These are phyloP conservation scores for Schizothorax lantsangensis DNA, from an alignment of 2,797 vertebrate genomes.

Conservation along the genomic window DNA sequence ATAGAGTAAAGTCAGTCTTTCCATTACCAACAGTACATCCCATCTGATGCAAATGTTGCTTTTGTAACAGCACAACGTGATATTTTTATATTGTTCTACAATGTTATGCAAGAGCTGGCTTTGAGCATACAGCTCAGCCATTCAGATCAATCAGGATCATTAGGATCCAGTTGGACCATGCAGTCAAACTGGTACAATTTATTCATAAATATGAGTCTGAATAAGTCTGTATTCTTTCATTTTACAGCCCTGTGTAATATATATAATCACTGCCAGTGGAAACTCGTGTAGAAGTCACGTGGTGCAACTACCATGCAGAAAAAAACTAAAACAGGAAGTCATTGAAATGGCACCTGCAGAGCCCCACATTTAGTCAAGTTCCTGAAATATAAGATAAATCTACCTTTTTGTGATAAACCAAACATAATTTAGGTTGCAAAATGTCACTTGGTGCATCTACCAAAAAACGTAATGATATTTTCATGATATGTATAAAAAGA, in stretches of 20 bases:
- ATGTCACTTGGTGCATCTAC: not conserved
- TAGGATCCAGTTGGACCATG: not conserved
- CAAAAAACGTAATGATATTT: not conserved
- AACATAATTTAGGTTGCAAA: not conserved
- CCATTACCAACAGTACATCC: not conserved
- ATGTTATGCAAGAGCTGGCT: not conserved
- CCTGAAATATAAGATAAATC: not conserved
- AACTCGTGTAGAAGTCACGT: not conserved
- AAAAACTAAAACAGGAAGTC: not conserved
- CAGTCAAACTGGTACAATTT: not conserved
- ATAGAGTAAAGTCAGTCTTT: not conserved
- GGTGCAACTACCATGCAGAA: not conserved
- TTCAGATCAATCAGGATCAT: conserved; percentile 5
- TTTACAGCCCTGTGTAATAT: not conserved
- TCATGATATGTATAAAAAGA: not conserved
- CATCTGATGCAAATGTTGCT: not conserved
- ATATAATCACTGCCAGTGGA: not conserved
- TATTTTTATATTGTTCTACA: not conserved
- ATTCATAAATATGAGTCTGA: conserved; percentile 3
- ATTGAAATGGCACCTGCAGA: not conserved
- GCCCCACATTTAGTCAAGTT: not conserved
- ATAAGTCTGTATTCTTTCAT: not conserved
- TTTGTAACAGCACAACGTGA: not conserved
- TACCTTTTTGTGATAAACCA: not conserved
- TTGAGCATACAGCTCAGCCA: not conserved